Evolutionary conservation across 1,140 invertebrate species (phyloP).

Genomic region (Drosophila kepulauana): DNA sequence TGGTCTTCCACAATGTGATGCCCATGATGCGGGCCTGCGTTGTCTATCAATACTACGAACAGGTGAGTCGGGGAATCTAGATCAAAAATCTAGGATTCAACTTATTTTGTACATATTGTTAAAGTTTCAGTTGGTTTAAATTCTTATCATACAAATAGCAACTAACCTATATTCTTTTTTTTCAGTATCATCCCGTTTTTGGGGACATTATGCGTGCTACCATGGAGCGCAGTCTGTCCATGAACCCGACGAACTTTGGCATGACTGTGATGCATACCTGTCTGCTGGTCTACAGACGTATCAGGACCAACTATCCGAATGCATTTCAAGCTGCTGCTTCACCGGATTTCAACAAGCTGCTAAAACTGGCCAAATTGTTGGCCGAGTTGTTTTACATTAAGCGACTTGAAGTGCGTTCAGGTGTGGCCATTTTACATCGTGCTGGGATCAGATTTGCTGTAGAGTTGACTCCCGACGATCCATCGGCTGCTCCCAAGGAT

Average conservation of each 20-base stretch:
- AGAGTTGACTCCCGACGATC: slow-evolving; percentile 1
- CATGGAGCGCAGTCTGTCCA: slow-evolving; percentile 44
- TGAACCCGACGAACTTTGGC: slow-evolving; percentile 54
- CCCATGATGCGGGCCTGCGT: slow-evolving; percentile 53
- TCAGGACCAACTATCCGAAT: not conserved
- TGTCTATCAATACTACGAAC: slow-evolving; percentile 47
- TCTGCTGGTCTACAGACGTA: slow-evolving; percentile 21
- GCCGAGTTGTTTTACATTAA: slow-evolving; percentile 25
- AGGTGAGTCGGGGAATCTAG: slow-evolving; percentile 14
- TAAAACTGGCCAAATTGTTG: slow-evolving; percentile 37
- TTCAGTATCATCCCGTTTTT: slow-evolving; percentile 32
- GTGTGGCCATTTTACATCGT: slow-evolving; percentile 44
- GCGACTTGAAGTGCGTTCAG: slow-evolving; percentile 25
- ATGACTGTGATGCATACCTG: slow-evolving; percentile 66
- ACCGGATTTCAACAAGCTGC: slow-evolving; percentile 35
- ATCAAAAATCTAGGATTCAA: too few relatives aligned
- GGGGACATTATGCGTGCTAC: slow-evolving; percentile 53
- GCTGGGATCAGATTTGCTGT: slow-evolving; percentile 54
- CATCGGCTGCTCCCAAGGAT: slow-evolving; percentile 21
- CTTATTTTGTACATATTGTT: too few relatives aligned
- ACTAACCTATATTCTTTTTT: not conserved
- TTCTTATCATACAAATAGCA: too few relatives aligned
- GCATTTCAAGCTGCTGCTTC: not conserved
- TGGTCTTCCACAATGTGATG: slow-evolving; percentile 52
- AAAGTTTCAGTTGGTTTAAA: not conserved